Percentiles rank a stretch among this genome's conserved stretches.
These are phyloP conservation scores for Microcebus lehilahytsara DNA, from an alignment of 2,113 vertebrate genomes.

Conservation along the genomic window DNA sequence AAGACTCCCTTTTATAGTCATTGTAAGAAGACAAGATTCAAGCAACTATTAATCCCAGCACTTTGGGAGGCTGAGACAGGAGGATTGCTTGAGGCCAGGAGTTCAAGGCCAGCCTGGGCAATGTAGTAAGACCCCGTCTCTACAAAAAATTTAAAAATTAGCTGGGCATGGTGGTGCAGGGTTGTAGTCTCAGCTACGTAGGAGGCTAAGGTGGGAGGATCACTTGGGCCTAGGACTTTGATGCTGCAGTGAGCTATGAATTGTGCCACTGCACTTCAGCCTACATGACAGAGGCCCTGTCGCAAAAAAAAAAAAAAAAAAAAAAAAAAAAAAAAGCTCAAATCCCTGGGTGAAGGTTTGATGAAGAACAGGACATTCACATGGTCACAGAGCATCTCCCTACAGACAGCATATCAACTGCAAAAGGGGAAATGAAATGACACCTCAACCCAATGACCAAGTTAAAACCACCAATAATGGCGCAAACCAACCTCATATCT, in stretches of 20 bases:
- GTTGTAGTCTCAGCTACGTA: not conserved
- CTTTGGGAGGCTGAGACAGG: not conserved
- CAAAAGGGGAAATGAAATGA: no score
- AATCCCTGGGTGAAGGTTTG: not conserved
- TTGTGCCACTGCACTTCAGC: not conserved
- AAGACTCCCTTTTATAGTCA: not conserved
- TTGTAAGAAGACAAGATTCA: not conserved
- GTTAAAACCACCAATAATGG: rapidly evolving
- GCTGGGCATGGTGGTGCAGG: not conserved
- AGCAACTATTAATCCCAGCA: not conserved
- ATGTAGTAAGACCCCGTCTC: not conserved
- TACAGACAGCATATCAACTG: not conserved
- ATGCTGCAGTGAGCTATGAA: not conserved
- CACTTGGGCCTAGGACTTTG: not conserved
- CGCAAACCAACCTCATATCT: not conserved
- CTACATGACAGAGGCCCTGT: not conserved
- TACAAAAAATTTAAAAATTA: not conserved
- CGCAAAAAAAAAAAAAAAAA: not conserved
- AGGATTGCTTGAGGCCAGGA: not conserved
- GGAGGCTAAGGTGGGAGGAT: not conserved
- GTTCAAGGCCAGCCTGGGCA: not conserved
- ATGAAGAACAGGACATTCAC: rapidly evolving
- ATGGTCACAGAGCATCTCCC: not conserved
- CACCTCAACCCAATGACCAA: not conserved
- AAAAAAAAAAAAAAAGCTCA: not conserved